Conservation (phyloP, 1,140 invertebrate genomes). For the Dendroctonus ponderosae region DNA sequence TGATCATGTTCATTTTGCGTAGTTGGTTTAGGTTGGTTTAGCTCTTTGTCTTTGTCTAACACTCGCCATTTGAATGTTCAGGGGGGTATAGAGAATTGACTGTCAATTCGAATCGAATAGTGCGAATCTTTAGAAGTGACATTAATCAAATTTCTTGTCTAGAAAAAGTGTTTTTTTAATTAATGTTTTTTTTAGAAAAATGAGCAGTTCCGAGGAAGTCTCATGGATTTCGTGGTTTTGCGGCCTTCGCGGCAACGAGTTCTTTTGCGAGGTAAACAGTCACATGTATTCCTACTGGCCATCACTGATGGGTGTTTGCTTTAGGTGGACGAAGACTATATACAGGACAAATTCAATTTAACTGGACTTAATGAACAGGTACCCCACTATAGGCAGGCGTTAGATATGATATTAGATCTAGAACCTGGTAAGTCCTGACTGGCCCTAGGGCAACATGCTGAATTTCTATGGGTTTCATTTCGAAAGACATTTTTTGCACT, state of each 20-base stretch:
- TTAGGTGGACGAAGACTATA: constrained; percentile 99
- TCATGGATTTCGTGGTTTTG: constrained; percentile 99
- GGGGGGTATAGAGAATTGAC: constrained; percentile 20
- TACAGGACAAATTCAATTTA: constrained; percentile 99
- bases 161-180: constrained; percentile 25
- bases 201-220: constrained; percentile 99
- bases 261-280: constrained; percentile 90
- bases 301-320: constrained; percentile 42
- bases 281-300: no score
- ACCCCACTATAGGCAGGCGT: constrained; percentile 97
- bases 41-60: constrained; percentile 17
- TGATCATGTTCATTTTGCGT: constrained; percentile 1
- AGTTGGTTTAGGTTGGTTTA: constrained; percentile 15
- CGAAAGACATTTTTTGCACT: no score
- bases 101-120: constrained; percentile 29
- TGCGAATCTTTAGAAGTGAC: constrained; percentile 24
- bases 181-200: constrained; percentile 67
- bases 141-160: constrained; percentile 38
- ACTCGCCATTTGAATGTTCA: constrained; percentile 16
- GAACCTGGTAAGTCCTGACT: constrained; percentile 77
- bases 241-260: constrained; percentile 97
- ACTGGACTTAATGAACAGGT: constrained; percentile 99
- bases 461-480: background rate
- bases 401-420: constrained; percentile 99
- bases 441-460: no score